Evolutionary conservation across 2,797 vertebrate genomes (phyloP).

Genomic region (Microctenopoma lineatum): DNA sequence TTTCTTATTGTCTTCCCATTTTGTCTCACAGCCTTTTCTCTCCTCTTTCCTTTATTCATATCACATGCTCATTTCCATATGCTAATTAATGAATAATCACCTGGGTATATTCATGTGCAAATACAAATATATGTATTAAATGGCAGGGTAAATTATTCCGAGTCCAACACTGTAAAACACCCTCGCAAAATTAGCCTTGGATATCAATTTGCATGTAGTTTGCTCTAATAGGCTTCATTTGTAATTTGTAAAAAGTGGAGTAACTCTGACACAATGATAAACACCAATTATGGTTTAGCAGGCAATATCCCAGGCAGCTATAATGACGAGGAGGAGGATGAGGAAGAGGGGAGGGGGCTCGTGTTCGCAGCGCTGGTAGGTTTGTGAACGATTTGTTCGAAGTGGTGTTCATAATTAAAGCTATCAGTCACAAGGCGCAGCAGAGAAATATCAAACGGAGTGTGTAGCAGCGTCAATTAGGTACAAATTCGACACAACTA

Average conservation of each 20-base stretch:
- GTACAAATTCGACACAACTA: slow-evolving; percentile 74
- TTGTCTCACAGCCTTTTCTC: slow-evolving; percentile 55
- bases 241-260: slow-evolving; percentile 80
- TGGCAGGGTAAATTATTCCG: slow-evolving; percentile 72
- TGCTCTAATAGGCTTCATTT: slow-evolving; percentile 78
- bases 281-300: slow-evolving; percentile 79
- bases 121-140: slow-evolving; percentile 81
- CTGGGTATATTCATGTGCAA: slow-evolving; percentile 82
- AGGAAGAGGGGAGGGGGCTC: slow-evolving; percentile 38
- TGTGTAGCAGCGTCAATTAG: slow-evolving; percentile 71
- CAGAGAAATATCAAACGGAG: slow-evolving; percentile 70
- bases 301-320: slow-evolving; percentile 74
- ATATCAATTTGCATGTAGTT: slow-evolving; percentile 82
- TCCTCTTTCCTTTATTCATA: slow-evolving; percentile 73
- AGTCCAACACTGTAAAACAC: slow-evolving; percentile 71
- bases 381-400: slow-evolving; percentile 74
- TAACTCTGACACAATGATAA: slow-evolving; percentile 81
- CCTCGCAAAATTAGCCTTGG: slow-evolving; percentile 74
- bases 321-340: slow-evolving; percentile 62
- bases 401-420: slow-evolving; percentile 80
- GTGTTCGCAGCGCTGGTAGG: slow-evolving; percentile 59
- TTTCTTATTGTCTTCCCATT: slow-evolving; percentile 65
- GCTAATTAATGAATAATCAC: slow-evolving; percentile 85
- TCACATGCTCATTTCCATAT: slow-evolving; percentile 82
- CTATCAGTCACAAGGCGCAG: slow-evolving; percentile 76